Evolutionary conservation across 2,888 invertebrate species (phyloP).

Genomic region (Mimumesa dahlbomi): DNA sequence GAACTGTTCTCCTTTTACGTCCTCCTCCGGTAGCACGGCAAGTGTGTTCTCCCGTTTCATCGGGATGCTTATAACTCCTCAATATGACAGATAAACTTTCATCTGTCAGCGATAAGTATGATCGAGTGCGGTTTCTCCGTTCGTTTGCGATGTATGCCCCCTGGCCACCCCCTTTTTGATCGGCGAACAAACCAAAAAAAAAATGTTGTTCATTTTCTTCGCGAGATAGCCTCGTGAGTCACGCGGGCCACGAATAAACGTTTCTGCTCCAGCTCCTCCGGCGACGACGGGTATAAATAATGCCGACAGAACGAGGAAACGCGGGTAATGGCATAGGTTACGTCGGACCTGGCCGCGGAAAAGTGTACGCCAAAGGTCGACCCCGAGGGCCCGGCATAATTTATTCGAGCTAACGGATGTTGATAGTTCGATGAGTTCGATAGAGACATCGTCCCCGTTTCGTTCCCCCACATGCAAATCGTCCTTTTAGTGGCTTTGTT

Average conservation of each 20-base stretch:
- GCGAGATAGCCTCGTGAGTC: conserved; percentile 55
- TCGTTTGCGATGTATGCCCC: background rate
- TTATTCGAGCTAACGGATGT: conserved; percentile 26
- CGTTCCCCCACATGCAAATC: background rate
- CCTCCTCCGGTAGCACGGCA: conserved; percentile 21
- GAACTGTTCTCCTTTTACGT: conserved; percentile 44
- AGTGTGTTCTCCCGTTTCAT: conserved; percentile 40
- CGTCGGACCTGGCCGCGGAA: conserved; percentile 33
- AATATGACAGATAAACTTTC: conserved; percentile 21
- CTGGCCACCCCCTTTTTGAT: conserved; percentile 5
- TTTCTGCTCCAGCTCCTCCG: conserved; percentile 57
- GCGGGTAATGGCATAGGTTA: conserved; percentile 53
- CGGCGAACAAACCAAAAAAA: conserved; percentile 10
- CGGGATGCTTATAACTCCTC: conserved; percentile 13
- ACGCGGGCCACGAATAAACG: conserved; percentile 64
- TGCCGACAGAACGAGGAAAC: conserved; percentile 58
- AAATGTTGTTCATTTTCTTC: conserved; percentile 19
- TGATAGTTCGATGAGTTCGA: conserved; percentile 7
- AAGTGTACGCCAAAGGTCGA: conserved; percentile 37
- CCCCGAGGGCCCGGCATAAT: conserved; percentile 19
- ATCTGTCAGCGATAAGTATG: conserved; percentile 40
- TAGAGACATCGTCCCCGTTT: background rate
- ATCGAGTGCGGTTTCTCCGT: conserved; percentile 8
- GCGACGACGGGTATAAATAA: conserved; percentile 62
- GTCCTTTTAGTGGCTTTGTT: no score